phyloP scores from a whole-genome alignment of 2,797 vertebrate species.

The Octomys mimax region DNA sequence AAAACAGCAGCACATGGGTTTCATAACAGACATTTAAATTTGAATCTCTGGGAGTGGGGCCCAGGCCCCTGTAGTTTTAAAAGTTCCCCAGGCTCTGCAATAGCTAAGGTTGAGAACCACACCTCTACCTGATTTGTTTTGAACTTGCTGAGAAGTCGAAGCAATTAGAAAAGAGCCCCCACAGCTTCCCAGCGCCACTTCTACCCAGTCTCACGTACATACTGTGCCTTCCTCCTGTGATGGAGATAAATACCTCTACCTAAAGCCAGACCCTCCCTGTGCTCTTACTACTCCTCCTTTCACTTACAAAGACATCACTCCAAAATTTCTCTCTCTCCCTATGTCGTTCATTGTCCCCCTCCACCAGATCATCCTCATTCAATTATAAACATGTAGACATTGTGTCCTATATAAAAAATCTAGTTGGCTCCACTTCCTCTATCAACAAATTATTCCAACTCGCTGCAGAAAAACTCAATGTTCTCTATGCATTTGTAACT shows the following conservation, averaged over 20 bases:
- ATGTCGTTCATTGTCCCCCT: not conserved
- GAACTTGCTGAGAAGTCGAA: slow-evolving; percentile 50
- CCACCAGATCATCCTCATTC: not conserved
- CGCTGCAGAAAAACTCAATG: slow-evolving; percentile 44
- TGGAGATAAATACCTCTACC: slow-evolving; percentile 9
- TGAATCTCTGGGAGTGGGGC: not conserved
- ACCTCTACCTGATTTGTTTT: slow-evolving; percentile 19
- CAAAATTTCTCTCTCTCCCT: not conserved
- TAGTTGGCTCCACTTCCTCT: not conserved
- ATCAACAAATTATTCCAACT: not conserved
- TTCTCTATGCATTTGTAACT: not conserved
- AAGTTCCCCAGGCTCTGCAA: not conserved
- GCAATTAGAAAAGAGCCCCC: slow-evolving; percentile 46
- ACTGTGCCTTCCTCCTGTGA: slow-evolving; percentile 56
- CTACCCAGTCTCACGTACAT: slow-evolving; percentile 26
- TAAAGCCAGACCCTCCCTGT: not conserved
- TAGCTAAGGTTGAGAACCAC: not conserved
- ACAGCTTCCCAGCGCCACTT: not conserved
- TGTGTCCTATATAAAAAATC: not conserved
- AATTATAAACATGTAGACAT: not conserved
- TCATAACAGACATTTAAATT: not conserved
- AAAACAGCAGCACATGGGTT: not conserved
- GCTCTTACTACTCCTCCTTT: not conserved
- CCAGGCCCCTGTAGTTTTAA: slow-evolving; percentile 40
- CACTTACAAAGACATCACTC: not conserved